Conservation (phyloP, 2,888 invertebrate genomes). For the Mycogona germanica region DNA sequence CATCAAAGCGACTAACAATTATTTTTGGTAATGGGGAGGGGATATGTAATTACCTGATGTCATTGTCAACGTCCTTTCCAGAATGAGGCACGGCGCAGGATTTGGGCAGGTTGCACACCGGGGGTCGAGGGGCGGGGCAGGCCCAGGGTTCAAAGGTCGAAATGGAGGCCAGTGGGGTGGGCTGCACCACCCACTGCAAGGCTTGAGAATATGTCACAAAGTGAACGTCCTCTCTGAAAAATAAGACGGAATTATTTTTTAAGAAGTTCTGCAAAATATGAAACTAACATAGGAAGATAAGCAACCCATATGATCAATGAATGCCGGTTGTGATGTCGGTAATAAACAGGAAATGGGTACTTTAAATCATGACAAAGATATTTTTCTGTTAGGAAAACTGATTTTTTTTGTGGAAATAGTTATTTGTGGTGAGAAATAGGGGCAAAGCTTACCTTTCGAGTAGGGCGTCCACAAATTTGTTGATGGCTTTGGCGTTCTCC, state of each 20-base stretch:
- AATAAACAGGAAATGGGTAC: too few relatives aligned
- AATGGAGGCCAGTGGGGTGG: constrained; percentile 53
- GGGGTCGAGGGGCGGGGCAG: constrained; percentile 57
- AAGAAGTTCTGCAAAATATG: constrained; percentile 9
- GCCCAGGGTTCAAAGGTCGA: constrained; percentile 67
- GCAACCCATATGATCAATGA: too few relatives aligned
- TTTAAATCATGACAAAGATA: background rate
- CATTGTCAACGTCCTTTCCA: constrained; percentile 57
- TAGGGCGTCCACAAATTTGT: constrained; percentile 75
- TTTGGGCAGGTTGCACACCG: constrained; percentile 65
- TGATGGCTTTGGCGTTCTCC: constrained; percentile 63
- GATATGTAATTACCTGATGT: constrained; percentile 44
- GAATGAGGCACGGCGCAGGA: constrained; percentile 74
- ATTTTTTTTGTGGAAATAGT: too few relatives aligned
- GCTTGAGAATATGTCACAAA: constrained; percentile 77
- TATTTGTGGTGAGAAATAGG: background rate
- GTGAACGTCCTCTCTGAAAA: constrained; percentile 66
- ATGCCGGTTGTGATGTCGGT: too few relatives aligned
- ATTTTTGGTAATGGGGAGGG: too few relatives aligned
- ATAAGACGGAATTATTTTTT: background rate
- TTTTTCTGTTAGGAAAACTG: too few relatives aligned
- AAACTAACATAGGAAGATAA: background rate
- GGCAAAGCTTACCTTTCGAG: constrained; percentile 51
- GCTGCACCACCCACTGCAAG: constrained; percentile 83
- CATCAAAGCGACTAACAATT: too few relatives aligned